phyloP scores from a whole-genome alignment of 1,140 invertebrate genomes.

The Psilanteris sp. region DNA sequence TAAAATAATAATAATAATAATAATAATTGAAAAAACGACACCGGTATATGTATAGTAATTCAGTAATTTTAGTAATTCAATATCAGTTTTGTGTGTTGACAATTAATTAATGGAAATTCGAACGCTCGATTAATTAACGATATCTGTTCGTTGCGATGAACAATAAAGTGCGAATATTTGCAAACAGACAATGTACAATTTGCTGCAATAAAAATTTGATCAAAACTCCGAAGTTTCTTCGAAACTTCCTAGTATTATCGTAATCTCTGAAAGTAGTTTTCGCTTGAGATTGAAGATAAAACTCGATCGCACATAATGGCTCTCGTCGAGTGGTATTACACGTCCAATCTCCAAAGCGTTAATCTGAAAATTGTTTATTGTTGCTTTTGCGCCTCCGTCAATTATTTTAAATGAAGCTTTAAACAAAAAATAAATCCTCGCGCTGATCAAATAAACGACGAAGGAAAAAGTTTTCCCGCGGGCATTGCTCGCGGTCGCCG shows the following conservation, averaged over 20 bases:
- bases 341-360: constrained; percentile 15
- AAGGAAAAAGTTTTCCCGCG: neutral
- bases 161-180: neutral
- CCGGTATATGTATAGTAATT: too few relatives aligned
- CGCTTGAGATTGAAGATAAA: constrained; percentile 48
- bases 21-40: too few relatives aligned
- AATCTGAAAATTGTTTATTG: constrained; percentile 30
- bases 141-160: too few relatives aligned
- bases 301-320: constrained; percentile 19
- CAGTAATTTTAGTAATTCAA: too few relatives aligned
- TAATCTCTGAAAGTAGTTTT: constrained; percentile 41
- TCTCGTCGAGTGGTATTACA: neutral
- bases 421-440: constrained; percentile 2
- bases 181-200: constrained; percentile 20
- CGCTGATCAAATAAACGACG: neutral
- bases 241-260: constrained; percentile 44
- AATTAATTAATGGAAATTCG: too few relatives aligned
- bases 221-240: constrained; percentile 15
- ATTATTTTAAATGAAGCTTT: constrained; percentile 12
- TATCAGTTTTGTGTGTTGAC: too few relatives aligned
- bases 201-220: constrained; percentile 10
- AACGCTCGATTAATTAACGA: too few relatives aligned
- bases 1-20: too few relatives aligned
- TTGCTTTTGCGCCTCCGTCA: neutral
- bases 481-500: neutral